Evolutionary conservation across 2,797 vertebrate genomes (phyloP).

Genomic region (Tolypeutes matacus): DNA sequence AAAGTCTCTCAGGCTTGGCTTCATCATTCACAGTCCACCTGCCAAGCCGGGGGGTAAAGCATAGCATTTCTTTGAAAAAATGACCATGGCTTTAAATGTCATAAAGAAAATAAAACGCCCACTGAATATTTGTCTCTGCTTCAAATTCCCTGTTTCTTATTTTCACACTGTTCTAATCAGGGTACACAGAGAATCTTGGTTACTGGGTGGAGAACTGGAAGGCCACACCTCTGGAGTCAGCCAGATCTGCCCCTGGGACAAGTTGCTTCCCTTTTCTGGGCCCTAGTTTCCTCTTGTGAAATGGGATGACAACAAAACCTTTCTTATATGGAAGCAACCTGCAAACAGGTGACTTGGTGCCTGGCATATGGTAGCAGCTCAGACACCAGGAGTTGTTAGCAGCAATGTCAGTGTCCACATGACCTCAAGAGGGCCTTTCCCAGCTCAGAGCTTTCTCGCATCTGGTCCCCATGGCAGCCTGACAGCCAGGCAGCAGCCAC

Average conservation of each 20-base stretch:
- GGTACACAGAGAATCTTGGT: neutral
- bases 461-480: neutral
- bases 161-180: neutral
- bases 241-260: neutral
- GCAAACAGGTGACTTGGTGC: neutral
- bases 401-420: neutral
- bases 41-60: neutral
- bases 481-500: neutral
- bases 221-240: neutral
- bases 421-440: neutral
- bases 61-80: neutral
- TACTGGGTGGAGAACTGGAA: neutral
- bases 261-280: neutral
- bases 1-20: neutral
- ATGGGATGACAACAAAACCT: neutral
- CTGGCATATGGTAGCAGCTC: neutral
- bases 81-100: neutral
- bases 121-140: neutral
- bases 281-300: neutral
- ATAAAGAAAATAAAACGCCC: neutral
- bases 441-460: neutral
- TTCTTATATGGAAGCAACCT: neutral
- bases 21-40: neutral
- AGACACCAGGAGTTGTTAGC: neutral
- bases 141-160: neutral